Base-by-base conservation (phyloP, 2,888 invertebrate genomes). In the Scrobipalpa atriplicella region DNA sequence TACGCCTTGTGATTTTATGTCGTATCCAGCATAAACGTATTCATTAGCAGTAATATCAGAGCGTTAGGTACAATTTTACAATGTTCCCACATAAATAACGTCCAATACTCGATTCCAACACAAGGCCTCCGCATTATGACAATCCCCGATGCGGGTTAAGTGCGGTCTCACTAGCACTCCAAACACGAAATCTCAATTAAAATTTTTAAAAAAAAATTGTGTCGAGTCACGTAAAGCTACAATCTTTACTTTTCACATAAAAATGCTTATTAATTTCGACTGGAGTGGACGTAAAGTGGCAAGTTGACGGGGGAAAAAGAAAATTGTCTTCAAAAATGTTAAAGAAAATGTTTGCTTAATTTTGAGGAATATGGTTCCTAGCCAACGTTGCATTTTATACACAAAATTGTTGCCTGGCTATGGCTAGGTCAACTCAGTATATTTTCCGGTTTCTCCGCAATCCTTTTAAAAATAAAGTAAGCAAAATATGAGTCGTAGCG, bases 211-310 rank as follows among this genome's bases (percentile, higher is more conserved):
- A 52, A 11, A 52, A 19, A 52, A 8, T 52, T 52, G 19, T 19
- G 19, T 11, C 19, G 52, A 19, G 19, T 19, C 9, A 52, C 52
- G 52, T 11, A 52, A 52, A 29, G 29, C 29, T 9, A 52, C 18
- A 18, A 10, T 19, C 52, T 19, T 9, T 2, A 16, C 18, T 52
- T 52, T 18, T 19, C 52, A 21, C 19, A 52, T 19, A 52, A 52
- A 52, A 19, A 52, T 52, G 19, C 52, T 52, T 52, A 52, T 52
- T 52, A 52, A 10, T 19, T 52, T 52, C 10, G 19, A 52, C 38
- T 36, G 60, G 36, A 16, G 60, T 60, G 29, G 29, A 13, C 56
- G 56, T 56, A 8, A 56, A 56, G 11, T 29, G n/a, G 56, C 21
- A 47, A 47, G 47, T 47, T 47, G 47, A 47, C 43, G 43, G 13